phyloP scores from a whole-genome alignment of 30 jellyfish, hydroid and myxozoan genomes.

The Sanderia malayensis region DNA sequence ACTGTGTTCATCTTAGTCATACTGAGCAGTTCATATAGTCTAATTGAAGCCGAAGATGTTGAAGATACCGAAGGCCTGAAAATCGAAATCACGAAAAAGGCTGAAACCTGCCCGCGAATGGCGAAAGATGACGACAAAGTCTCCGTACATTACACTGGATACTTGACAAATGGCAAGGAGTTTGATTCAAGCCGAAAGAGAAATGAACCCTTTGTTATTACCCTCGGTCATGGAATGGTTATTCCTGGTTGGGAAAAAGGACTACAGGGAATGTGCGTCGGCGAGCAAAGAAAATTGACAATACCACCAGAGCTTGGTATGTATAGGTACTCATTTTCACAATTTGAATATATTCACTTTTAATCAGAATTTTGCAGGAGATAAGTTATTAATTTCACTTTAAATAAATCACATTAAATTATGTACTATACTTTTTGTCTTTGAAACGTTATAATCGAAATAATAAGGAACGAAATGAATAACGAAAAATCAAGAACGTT shows the following conservation, averaged over 20 bases:
- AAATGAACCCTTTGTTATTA: slow-evolving; percentile 81
- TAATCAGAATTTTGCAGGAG: too few relatives aligned
- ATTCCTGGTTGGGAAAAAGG: slow-evolving; percentile 97
- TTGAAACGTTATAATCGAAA: too few relatives aligned
- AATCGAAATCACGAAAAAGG: slow-evolving; percentile 42
- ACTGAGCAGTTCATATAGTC: too few relatives aligned
- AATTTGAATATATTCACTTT: too few relatives aligned
- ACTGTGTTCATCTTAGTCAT: too few relatives aligned
- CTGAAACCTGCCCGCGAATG: slow-evolving; percentile 45
- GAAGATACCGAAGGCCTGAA: slow-evolving; percentile 19
- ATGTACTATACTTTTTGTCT: too few relatives aligned
- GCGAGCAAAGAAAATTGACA: slow-evolving; percentile 77
- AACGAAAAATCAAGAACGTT: too few relatives aligned
- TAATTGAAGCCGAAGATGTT: too few relatives aligned
- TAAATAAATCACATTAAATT: too few relatives aligned
- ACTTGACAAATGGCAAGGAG: slow-evolving; percentile 56
- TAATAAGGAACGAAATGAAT: too few relatives aligned
- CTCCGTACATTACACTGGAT: slow-evolving; percentile 84
- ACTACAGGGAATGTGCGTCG: slow-evolving; percentile 86
- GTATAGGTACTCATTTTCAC: too few relatives aligned
- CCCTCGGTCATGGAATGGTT: slow-evolving; percentile 79
- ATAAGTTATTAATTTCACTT: too few relatives aligned
- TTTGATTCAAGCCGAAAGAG: slow-evolving; percentile 82
- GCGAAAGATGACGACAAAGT: slow-evolving; percentile 70
- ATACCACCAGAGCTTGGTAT: slow-evolving; percentile 90